Base-by-base conservation (phyloP, 2,888 invertebrate species). In the Pollenia amentaria region DNA sequence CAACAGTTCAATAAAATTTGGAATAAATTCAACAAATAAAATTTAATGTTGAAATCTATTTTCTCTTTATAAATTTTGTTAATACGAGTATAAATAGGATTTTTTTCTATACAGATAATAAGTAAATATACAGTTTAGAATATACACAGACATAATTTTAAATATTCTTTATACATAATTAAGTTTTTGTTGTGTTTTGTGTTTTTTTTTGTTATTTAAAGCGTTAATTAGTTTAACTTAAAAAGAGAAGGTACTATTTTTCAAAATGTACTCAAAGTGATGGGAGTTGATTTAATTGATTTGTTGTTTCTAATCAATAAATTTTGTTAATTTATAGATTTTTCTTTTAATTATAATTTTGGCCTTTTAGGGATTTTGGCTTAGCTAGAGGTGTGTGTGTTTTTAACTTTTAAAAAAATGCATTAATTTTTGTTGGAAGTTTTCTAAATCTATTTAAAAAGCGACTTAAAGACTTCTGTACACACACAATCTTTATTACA, bases 401-500 rank as follows among this genome's bases (percentile, higher is more conserved):
- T 16, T 73, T 80, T 73, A 67, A 64, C 46, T 29, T 76, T 12
- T 42, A 55, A 75, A 69, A 81, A 81, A 57, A 65, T 67, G 73
- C 51, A 62, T 72, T 55, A 53, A 55, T 75, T 60, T 38, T 65
- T 75, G 69, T 72, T 67, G 38, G 11, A 75, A 77, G 60, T 51
- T 70, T 62, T 67, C 75, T 80, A 84, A 83, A 88, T 86, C 90
- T 91, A 90, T 90, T 92, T 91, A 91, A 92, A 92, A 88, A 92
- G 92, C 91, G 92, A 92, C 76, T 91, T 90, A 92, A 92, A 92
- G 89, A 92, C 90, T 91, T 91, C 91, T 89, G 90, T 92, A 92
- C 92, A 92, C 92, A 92, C 92, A 91, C 92, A 92, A 91, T 92
- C 92, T 88, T 92, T 91, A 89, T 92, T 92, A 91, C 92, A 92